Evolutionary conservation across 2,888 invertebrate species (phyloP).

Genomic region (Tortrix viridana): DNA sequence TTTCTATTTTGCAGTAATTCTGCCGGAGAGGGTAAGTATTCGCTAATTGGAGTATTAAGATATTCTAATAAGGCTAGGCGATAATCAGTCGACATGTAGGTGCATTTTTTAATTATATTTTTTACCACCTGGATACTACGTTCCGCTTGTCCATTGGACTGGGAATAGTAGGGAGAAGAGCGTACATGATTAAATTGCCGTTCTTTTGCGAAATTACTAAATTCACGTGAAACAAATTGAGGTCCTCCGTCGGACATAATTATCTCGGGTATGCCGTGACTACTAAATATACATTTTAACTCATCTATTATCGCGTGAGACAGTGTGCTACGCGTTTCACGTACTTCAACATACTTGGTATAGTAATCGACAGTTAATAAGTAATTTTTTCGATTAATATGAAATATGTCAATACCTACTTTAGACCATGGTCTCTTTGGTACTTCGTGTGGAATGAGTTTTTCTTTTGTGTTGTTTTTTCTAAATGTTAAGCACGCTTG

Average conservation of each 20-base stretch:
- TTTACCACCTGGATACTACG: constrained; percentile 39
- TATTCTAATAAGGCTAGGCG: constrained; percentile 24
- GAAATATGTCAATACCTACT: constrained; percentile 33
- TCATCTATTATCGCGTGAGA: constrained; percentile 34
- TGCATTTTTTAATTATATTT: constrained; percentile 41
- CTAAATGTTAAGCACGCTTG: constrained; percentile 40
- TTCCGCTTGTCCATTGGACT: constrained; percentile 41
- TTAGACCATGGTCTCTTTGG: constrained; percentile 39
- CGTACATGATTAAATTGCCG: constrained; percentile 40
- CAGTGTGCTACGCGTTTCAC: neutral
- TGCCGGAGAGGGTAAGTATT: constrained; percentile 22
- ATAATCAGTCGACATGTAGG: constrained; percentile 6
- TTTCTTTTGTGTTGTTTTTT: constrained; percentile 20
- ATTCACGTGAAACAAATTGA: constrained; percentile 31
- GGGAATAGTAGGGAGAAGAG: constrained; percentile 40
- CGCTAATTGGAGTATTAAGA: constrained; percentile 22
- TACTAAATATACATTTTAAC: constrained; percentile 40
- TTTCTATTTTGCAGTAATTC: constrained; percentile 19
- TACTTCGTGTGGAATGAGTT: constrained; percentile 35
- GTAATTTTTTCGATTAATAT: constrained; percentile 23
- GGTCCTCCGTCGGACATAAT: constrained; percentile 41
- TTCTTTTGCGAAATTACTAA: constrained; percentile 31
- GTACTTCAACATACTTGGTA: constrained; percentile 39
- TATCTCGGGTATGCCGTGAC: constrained; percentile 40
- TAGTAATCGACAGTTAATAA: constrained; percentile 38